A percentile compares a stretch with the other conserved stretches of the same genome.
Conservation (phyloP, 2,113 vertebrate genomes). For the Propithecus coquereli region DNA sequence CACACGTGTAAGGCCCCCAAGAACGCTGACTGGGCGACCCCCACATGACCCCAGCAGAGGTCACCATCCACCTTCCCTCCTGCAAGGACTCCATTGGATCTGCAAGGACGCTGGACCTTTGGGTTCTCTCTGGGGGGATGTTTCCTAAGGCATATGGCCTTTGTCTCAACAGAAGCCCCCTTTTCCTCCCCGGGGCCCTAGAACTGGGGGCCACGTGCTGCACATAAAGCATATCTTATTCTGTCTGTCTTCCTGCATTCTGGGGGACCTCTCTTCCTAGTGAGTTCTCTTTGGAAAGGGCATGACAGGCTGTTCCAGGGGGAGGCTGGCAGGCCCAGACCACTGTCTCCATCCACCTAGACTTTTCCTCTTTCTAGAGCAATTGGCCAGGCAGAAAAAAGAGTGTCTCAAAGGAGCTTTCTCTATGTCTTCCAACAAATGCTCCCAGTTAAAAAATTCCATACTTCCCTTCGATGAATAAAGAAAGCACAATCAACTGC, state of each 20-base stretch:
- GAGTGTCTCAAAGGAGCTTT: background rate
- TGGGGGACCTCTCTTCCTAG: background rate
- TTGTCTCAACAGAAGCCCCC: constrained; percentile 20
- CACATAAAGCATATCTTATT: background rate
- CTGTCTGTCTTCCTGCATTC: background rate
- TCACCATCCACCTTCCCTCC: background rate
- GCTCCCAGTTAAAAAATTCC: background rate
- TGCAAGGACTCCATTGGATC: background rate
- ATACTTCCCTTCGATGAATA: background rate
- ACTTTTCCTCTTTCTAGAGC: constrained; percentile 8
- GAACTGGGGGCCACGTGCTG: constrained; percentile 10
- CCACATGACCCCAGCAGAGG: constrained; percentile 66
- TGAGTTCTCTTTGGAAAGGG: constrained; percentile 33
- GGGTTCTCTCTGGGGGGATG: background rate
- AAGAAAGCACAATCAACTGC: background rate
- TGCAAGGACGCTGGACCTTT: constrained; percentile 41
- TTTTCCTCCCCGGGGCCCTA: background rate
- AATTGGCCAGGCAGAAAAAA: background rate
- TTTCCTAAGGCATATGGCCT: background rate
- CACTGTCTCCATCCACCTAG: background rate
- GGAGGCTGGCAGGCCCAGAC: background rate
- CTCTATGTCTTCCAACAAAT: constrained; percentile 6
- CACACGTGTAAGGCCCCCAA: constrained; percentile 94
- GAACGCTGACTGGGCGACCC: constrained; percentile 77
- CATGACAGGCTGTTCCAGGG: background rate